phyloP scores from a whole-genome alignment of 2,113 vertebrate genomes.

The Pristiophorus japonicus region DNA sequence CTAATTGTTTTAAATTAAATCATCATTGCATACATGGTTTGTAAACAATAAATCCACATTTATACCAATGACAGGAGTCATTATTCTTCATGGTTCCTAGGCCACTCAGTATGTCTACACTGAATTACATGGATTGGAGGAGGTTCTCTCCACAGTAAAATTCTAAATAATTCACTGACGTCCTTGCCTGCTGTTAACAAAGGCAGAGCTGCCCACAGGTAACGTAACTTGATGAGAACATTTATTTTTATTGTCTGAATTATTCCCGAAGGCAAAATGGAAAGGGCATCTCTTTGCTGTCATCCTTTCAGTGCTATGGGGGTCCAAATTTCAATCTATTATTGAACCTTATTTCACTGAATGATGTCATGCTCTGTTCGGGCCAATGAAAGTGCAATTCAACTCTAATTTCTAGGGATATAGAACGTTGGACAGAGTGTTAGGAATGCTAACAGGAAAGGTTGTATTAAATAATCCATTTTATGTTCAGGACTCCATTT shows the following conservation, averaged over 20 bases:
- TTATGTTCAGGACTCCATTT: background rate
- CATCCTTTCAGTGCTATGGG: background rate
- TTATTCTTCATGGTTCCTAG: background rate
- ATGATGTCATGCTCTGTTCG: background rate
- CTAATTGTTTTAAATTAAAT: background rate
- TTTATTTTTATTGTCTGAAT: background rate
- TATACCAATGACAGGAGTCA: background rate
- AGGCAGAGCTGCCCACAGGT: background rate
- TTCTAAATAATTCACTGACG: background rate
- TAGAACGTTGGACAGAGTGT: background rate
- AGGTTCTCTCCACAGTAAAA: background rate
- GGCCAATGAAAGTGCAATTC: background rate
- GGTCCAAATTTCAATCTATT: background rate
- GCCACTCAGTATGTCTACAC: background rate
- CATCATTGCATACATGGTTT: too few relatives aligned
- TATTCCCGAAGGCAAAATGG: background rate
- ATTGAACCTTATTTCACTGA: background rate
- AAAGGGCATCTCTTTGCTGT: background rate
- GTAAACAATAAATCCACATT: background rate
- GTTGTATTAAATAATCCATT: background rate
- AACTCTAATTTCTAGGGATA: background rate
- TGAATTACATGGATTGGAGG: background rate
- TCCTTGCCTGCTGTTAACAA: background rate
- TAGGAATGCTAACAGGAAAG: background rate
- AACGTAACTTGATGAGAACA: background rate